phyloP scores from a whole-genome alignment of 1,140 invertebrate species.

The Trichoplusia ni region DNA sequence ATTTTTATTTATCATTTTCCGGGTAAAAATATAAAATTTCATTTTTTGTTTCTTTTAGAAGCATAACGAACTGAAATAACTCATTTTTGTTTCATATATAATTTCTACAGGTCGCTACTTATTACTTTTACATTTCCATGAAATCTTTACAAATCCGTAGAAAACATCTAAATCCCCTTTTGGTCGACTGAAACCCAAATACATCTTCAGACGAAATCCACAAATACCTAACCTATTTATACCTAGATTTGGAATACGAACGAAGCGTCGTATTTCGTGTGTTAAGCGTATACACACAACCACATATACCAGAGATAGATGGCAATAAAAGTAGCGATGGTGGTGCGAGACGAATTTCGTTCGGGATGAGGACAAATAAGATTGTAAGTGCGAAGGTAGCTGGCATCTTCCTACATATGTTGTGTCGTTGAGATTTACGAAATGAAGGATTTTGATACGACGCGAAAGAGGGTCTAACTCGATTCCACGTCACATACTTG shows the following conservation, averaged over 20 bases:
- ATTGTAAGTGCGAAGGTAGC: slow-evolving; percentile 46
- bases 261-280: background rate
- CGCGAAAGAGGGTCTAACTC: slow-evolving; percentile 26
- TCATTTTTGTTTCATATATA: too few relatives aligned
- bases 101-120: too few relatives aligned
- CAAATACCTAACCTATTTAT: too few relatives aligned
- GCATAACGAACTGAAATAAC: too few relatives aligned
- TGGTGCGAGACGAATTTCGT: slow-evolving; percentile 51
- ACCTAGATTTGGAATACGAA: background rate
- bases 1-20: too few relatives aligned
- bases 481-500: slow-evolving; percentile 13
- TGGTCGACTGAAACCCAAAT: too few relatives aligned
- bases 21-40: too few relatives aligned
- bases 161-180: too few relatives aligned
- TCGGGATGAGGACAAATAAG: slow-evolving; percentile 56
- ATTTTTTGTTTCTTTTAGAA: too few relatives aligned
- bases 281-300: background rate
- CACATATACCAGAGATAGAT: slow-evolving; percentile 1
- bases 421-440: slow-evolving; percentile 29
- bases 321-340: slow-evolving; percentile 57
- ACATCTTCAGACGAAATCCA: too few relatives aligned
- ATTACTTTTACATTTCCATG: too few relatives aligned
- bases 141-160: too few relatives aligned
- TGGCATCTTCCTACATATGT: slow-evolving; percentile 27
- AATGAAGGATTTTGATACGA: slow-evolving; percentile 30